A percentile compares a stretch with the other conserved stretches of the same genome.
phyloP scores from a whole-genome alignment of 2,113 vertebrate species.

The Aegithalos caudatus region DNA sequence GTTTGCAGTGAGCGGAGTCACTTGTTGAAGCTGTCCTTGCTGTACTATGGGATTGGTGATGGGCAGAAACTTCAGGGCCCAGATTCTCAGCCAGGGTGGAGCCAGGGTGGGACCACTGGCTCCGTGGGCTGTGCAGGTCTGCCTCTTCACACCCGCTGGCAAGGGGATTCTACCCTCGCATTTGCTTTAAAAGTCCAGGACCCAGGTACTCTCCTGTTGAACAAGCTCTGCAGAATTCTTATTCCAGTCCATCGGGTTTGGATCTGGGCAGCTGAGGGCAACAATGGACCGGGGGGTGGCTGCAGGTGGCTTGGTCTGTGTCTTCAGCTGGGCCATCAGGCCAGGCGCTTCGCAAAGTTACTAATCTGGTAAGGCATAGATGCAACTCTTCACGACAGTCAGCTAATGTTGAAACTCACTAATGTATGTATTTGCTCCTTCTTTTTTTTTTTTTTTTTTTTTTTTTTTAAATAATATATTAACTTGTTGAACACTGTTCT shows the following conservation, averaged over 20 bases:
- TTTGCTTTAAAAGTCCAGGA: neutral
- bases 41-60: neutral
- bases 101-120: neutral
- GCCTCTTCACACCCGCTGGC: neutral
- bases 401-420: constrained; percentile 55
- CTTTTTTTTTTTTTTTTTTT: neutral
- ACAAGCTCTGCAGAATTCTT: neutral
- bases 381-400: neutral
- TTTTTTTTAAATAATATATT: constrained; percentile 24
- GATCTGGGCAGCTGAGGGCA: neutral
- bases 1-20: constrained; percentile 50
- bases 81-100: neutral
- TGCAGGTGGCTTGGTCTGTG: neutral
- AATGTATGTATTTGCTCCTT: constrained; percentile 37
- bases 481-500: constrained; percentile 50
- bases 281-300: rapidly evolving
- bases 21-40: neutral
- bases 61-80: neutral
- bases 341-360: neutral
- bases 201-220: neutral
- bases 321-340: neutral
- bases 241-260: neutral
- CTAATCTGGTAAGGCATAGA: neutral
- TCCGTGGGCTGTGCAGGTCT: neutral
- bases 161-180: neutral